Conservation (phyloP, 2,888 invertebrate species). For the Neria commutata region DNA sequence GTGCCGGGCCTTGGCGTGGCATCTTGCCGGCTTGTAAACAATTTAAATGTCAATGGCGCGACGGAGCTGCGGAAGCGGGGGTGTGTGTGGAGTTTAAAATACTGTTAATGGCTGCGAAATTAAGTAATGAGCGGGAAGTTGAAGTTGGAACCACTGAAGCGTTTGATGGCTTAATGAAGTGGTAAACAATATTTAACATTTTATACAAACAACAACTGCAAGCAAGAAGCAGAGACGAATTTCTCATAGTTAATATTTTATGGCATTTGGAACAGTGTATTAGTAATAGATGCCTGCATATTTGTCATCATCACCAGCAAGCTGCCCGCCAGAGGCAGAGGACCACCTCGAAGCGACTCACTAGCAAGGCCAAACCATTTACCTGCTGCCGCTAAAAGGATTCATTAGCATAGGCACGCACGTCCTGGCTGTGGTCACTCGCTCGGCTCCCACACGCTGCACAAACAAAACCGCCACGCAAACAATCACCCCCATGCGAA, state of each 20-base stretch:
- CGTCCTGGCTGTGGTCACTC: constrained; percentile 8
- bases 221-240: too few species aligned
- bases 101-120: background rate
- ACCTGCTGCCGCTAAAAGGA: background rate
- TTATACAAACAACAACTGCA: background rate
- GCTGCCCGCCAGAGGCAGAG: background rate
- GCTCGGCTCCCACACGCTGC: constrained; percentile 10
- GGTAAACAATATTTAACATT: background rate
- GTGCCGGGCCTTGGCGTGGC: background rate
- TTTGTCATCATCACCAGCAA: constrained; percentile 6
- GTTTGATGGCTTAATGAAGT: background rate
- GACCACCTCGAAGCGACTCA: background rate
- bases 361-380: constrained; percentile 16
- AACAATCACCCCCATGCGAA: constrained; percentile 35
- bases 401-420: constrained; percentile 26
- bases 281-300: constrained; percentile 11
- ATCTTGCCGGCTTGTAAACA: constrained; percentile 1
- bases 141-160: background rate
- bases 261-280: too few species aligned
- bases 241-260: too few species aligned
- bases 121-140: background rate
- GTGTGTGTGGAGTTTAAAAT: background rate
- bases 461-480: constrained; percentile 23
- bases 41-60: constrained; percentile 1
- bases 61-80: background rate